phyloP scores from a whole-genome alignment of 2,888 invertebrate species.

The Phyllotreta striolata region DNA sequence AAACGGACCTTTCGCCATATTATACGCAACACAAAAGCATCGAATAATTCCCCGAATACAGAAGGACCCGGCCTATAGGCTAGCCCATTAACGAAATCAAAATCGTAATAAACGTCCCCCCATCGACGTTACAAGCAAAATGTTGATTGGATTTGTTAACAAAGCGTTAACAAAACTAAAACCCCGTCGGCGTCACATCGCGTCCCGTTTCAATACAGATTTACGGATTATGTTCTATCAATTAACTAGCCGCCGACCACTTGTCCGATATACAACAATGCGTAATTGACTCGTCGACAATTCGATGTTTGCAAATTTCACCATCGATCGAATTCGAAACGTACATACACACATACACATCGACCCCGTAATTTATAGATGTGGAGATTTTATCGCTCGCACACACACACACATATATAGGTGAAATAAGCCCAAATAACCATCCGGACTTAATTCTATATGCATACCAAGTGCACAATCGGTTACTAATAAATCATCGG shows the following conservation, averaged over 20 bases:
- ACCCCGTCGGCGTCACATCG: constrained; percentile 22
- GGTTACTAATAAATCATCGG: no score
- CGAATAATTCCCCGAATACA: neutral
- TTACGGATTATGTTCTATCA: constrained; percentile 37
- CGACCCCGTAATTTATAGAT: constrained; percentile 31
- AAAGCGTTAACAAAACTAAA: constrained; percentile 34
- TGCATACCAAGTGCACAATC: no score
- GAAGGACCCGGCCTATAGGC: constrained; percentile 4
- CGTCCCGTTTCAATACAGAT: constrained; percentile 34
- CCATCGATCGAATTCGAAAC: constrained; percentile 32
- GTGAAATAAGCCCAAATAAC: no score
- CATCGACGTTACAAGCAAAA: constrained; percentile 27
- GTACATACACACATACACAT: neutral
- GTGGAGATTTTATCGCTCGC: constrained; percentile 26
- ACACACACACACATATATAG: neutral
- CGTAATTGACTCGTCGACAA: constrained; percentile 38
- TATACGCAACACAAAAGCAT: no score
- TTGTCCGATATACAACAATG: constrained; percentile 36
- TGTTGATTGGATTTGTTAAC: constrained; percentile 36
- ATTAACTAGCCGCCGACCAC: constrained; percentile 37
- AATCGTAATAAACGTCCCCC: constrained; percentile 21
- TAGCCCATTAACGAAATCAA: constrained; percentile 13
- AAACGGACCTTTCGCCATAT: no score
- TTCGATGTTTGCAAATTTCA: constrained; percentile 36
- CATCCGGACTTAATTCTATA: no score